phyloP scores from a whole-genome alignment of 2,797 vertebrate genomes.

The Ceyx erithaca region DNA sequence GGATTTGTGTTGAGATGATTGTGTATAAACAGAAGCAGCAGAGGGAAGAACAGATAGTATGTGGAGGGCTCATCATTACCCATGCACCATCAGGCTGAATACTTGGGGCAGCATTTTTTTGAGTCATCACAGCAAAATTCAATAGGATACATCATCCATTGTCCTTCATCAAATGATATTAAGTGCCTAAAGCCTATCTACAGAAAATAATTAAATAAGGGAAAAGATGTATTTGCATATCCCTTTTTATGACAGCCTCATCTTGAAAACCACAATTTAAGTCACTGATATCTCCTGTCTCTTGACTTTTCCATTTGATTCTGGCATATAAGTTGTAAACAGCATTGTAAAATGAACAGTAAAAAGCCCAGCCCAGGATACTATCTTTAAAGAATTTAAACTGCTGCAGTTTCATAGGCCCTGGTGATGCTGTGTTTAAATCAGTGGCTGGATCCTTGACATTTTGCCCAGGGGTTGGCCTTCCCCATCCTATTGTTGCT shows the following conservation, averaged over 20 bases:
- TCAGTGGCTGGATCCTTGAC: neutral
- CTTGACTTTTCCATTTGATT: neutral
- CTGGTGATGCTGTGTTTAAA: neutral
- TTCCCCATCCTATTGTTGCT: neutral
- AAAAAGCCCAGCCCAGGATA: neutral
- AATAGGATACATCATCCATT: neutral
- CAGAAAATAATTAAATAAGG: neutral
- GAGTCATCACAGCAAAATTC: neutral
- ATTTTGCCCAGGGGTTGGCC: neutral
- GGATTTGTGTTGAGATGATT: neutral
- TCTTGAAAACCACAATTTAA: neutral
- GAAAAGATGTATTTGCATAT: neutral
- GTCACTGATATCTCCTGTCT: neutral
- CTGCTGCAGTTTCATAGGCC: neutral
- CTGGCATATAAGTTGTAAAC: constrained; percentile 12
- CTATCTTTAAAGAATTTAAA: neutral
- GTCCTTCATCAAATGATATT: neutral
- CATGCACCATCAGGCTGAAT: neutral
- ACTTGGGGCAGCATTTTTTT: neutral
- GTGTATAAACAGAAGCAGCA: neutral
- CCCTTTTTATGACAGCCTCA: neutral
- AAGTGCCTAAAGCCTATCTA: neutral
- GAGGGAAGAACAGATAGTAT: neutral
- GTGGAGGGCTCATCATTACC: neutral
- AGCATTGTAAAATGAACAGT: constrained; percentile 11